Evolutionary conservation across 2,888 invertebrate genomes (phyloP), one percentile per base, ranked within the genome.

Genomic region (Scrobipalpa costella): DNA sequence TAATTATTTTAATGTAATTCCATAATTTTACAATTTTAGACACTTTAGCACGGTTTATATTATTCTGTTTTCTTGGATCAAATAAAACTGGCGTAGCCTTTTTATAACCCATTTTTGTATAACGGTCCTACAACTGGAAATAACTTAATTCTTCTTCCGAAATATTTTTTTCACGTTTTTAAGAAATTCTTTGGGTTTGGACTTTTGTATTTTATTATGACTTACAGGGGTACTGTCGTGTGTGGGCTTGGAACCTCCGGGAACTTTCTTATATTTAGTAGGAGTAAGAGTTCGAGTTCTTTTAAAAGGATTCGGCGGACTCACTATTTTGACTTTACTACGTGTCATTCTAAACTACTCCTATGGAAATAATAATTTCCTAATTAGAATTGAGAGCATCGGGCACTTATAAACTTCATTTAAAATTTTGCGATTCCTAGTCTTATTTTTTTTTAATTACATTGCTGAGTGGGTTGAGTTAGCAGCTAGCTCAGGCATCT

Each of bases 261-360:
- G 15, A 55, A 2, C 15, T 34, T 55, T 34, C 27, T 55, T 55
- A 34, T 55, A 55, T 55, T 55, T 55, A 15, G 55, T 55, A 15
- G 55, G 55, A 34, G 55, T 55, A 8, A 55, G 34, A 5, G 27
- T 27, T n/a, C 34, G 33, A 55, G 55, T 55, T 55, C 55, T 55
- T 27, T 55, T 55, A 55, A 55, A 55, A 27, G 34, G 55, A 55
- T 55, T 55, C 34, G 27, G 13, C 2, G 15, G 34, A 1, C 6
- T 34, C 9, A 19, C 19, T 34, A 55, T 34, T 34, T 55, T 55
- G 7, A 27, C 7, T 34, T 13, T 15, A 8, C 27, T 55, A 34
- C 33, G 27, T 7, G 55, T n/a, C 55, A 55, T 55, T 15, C 27
- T 34, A 34, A 13, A 27, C 27, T 19, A 27, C 11, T 11, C 17